These are phyloP conservation scores for Mionectes olivaceus DNA, from an alignment of 2,797 vertebrate species.

Conservation along the genomic window DNA sequence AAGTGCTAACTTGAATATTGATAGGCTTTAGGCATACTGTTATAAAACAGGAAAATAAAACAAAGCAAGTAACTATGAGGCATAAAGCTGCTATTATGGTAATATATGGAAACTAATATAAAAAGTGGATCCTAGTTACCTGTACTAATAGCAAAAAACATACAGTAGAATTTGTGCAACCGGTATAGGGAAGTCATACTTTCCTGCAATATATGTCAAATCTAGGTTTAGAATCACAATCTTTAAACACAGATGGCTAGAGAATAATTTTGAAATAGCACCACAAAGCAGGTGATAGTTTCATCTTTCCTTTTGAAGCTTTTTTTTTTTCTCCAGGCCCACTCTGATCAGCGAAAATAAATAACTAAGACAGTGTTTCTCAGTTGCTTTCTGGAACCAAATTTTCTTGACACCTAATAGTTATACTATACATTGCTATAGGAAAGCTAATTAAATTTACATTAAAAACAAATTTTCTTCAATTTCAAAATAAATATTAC, in stretches of 20 bases:
- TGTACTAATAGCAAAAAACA: slow-evolving; percentile 34
- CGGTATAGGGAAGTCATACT: background rate
- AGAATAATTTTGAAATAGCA: background rate
- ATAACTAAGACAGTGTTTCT: background rate
- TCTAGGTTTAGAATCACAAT: background rate
- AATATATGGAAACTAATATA: slow-evolving; percentile 62
- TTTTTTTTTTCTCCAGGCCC: background rate
- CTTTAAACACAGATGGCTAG: background rate
- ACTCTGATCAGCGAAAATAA: background rate
- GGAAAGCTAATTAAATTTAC: background rate
- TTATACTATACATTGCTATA: background rate
- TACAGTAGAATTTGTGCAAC: slow-evolving; percentile 5
- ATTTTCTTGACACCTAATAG: background rate
- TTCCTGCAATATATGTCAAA: slow-evolving; percentile 30
- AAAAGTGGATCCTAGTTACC: slow-evolving; percentile 42
- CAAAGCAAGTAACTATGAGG: slow-evolving; percentile 65
- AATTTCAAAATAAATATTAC: background rate
- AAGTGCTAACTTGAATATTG: slow-evolving; percentile 82
- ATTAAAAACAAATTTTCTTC: background rate
- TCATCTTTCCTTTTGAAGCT: background rate
- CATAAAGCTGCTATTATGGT: slow-evolving; percentile 72
- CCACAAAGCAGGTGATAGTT: background rate
- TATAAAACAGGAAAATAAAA: slow-evolving; percentile 77
- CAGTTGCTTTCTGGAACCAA: background rate
- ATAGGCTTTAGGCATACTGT: slow-evolving; percentile 71